Evolutionary conservation across 1,140 invertebrate species (phyloP).

Genomic region (Drosophila teissieri): DNA sequence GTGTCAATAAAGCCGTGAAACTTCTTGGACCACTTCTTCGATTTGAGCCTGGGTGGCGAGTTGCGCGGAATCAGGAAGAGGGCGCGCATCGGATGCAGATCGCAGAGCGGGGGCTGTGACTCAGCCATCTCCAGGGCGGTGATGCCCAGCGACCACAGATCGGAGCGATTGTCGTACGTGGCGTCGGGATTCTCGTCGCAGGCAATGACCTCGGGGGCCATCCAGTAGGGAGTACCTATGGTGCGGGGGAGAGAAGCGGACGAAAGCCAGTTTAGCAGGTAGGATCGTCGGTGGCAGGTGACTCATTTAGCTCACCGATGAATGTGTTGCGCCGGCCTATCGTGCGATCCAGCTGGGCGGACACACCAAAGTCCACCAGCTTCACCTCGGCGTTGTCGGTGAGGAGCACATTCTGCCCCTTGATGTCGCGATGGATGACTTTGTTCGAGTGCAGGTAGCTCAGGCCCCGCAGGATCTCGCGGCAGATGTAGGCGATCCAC

Average conservation of each 20-base stretch:
- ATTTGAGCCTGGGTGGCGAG: conserved; percentile 97
- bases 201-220: conserved; percentile 98
- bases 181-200: conserved; percentile 99
- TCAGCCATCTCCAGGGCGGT: conserved; percentile 99
- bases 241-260: background rate
- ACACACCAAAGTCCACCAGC: conserved; percentile 99
- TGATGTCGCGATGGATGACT: conserved; percentile 99
- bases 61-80: conserved; percentile 99
- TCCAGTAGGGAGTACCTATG: conserved; percentile 96
- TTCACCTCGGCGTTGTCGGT: conserved; percentile 99
- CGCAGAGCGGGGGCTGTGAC: conserved; percentile 98
- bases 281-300: conserved; percentile 2
- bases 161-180: conserved; percentile 99
- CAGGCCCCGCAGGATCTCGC: conserved; percentile 98
- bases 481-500: conserved; percentile 99
- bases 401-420: conserved; percentile 99
- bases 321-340: conserved; percentile 99
- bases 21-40: conserved; percentile 99
- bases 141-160: conserved; percentile 99
- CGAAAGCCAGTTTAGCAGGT: conserved; percentile 31
- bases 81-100: conserved; percentile 99
- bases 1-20: conserved; percentile 92
- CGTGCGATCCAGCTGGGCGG: conserved; percentile 99
- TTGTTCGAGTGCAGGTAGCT: conserved; percentile 99
- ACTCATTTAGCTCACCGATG: conserved; percentile 89